Evolutionary conservation across 2,113 vertebrate genomes (phyloP), one percentile per base, ranked within the genome.

Genomic region (Labeo rohita): DNA sequence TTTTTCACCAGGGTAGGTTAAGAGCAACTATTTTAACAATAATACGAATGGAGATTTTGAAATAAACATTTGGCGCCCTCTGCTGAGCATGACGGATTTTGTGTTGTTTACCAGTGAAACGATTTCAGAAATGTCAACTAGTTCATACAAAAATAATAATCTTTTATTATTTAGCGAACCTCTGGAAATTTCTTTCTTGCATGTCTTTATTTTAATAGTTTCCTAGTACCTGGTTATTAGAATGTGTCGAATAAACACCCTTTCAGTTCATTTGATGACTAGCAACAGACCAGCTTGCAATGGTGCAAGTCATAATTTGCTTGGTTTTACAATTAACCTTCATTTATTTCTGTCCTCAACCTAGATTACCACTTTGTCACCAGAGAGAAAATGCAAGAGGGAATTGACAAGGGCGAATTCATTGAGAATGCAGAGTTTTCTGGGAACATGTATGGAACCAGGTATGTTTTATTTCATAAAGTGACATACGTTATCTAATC

Each of bases 381-480:
- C 36, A 94, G 94, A 86, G 97, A 98, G 89, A 95, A 92, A 84
- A 98, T 99, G 97, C 95, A 95, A 93, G 93, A 93, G 4, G 95
- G 95, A 15, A 97, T 99, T 0, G 94, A 95, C 4, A 95, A 95
- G 0, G 97, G 96, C 0, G 95, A 97, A 23, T 99, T 98, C 90
- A 97, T 99, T 0, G 98, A 99, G 89, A 96, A 97, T 0, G 97
- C 97, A 0, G 96, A 97, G 89, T 99, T 99, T 93, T 98, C 98
- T 0, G 97, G 97, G 13, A 99, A 99, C 81, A 92, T 99, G 91
- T 99, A 99, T 0, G 98, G 98, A 88, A 99, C 98, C 16, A 99
- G 98, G 98, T 98, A 89, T 87, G 0, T 89, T 6, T 52, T 39
- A 12, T 52, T 21, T 28, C 23, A 3, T 43, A n/a, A 54, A 45